Evolutionary conservation across 2,113 vertebrate genomes (phyloP).

Genomic region (Struthidea cinerea): DNA sequence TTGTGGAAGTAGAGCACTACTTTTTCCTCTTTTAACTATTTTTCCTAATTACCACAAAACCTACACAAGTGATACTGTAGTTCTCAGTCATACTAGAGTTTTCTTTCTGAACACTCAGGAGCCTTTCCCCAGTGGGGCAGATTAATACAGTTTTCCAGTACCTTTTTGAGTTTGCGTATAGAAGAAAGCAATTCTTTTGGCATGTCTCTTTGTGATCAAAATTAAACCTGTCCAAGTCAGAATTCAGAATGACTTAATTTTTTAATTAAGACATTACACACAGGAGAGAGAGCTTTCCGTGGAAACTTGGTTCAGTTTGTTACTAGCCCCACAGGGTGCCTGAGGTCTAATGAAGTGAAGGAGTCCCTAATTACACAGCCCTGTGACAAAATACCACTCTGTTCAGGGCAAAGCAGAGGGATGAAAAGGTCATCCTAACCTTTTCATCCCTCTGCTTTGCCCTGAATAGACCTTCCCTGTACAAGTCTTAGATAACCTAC

Average conservation of each 20-base stretch:
- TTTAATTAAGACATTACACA: slow-evolving; percentile 34
- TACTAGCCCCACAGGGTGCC: background rate
- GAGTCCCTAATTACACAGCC: background rate
- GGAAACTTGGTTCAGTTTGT: slow-evolving; percentile 4
- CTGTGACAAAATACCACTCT: background rate
- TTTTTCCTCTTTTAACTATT: background rate
- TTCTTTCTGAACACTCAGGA: background rate
- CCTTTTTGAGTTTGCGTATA: slow-evolving; percentile 27
- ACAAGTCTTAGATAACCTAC: background rate
- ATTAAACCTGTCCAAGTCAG: background rate
- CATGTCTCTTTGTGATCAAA: background rate
- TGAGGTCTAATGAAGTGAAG: background rate
- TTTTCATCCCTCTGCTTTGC: slow-evolving; percentile 17
- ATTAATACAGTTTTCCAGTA: slow-evolving; percentile 21
- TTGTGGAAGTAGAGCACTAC: background rate
- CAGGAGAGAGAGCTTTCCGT: background rate
- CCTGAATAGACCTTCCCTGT: background rate
- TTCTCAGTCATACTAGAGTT: background rate
- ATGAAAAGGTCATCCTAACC: slow-evolving; percentile 27
- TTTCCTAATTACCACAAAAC: background rate
- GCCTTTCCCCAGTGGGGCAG: background rate
- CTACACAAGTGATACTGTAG: background rate
- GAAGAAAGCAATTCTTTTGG: background rate
- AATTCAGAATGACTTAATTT: slow-evolving; percentile 4
- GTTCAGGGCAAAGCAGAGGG: background rate